A percentile compares a stretch with the other conserved stretches of the same genome.
These are phyloP conservation scores for Laspeyria flexula DNA, from an alignment of 2,888 invertebrate species.

Conservation along the genomic window DNA sequence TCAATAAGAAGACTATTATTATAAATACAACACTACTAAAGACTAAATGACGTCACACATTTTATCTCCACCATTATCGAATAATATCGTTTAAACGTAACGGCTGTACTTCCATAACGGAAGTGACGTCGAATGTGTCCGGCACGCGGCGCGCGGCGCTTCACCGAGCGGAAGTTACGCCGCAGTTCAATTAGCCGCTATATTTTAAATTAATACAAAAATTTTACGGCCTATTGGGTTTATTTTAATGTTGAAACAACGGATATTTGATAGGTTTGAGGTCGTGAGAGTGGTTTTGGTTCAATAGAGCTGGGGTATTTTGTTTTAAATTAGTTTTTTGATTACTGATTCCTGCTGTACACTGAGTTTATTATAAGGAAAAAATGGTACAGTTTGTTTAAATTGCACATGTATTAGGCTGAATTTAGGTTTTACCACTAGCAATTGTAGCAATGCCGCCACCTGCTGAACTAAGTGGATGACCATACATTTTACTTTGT, in stretches of 20 bases:
- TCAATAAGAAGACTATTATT: no score
- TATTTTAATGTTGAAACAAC: conserved; percentile 24
- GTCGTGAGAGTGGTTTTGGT: conserved; percentile 9
- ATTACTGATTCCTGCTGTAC: neutral
- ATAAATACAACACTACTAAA: no score
- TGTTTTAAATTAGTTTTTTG: neutral
- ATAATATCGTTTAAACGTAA: conserved; percentile 46
- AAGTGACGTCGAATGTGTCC: conserved; percentile 55
- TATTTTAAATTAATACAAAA: conserved; percentile 53
- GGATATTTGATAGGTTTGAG: conserved; percentile 24
- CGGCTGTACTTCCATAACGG: conserved; percentile 50
- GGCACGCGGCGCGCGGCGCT: conserved; percentile 62
- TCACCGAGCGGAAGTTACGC: conserved; percentile 59
- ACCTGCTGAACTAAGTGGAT: no score
- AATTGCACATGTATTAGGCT: no score
- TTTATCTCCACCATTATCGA: conserved; percentile 9
- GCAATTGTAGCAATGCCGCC: no score
- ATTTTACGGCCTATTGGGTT: conserved; percentile 52
- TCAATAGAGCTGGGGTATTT: conserved; percentile 3
- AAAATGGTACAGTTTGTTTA: no score
- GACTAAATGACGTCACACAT: conserved; percentile 10
- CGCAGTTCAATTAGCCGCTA: conserved; percentile 66
- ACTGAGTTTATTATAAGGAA: no score
- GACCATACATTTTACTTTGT: no score
- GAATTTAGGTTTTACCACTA: no score